These are phyloP conservation scores for Apaloderma vittatum DNA, from an alignment of 2,113 vertebrate species.

Conservation along the genomic window DNA sequence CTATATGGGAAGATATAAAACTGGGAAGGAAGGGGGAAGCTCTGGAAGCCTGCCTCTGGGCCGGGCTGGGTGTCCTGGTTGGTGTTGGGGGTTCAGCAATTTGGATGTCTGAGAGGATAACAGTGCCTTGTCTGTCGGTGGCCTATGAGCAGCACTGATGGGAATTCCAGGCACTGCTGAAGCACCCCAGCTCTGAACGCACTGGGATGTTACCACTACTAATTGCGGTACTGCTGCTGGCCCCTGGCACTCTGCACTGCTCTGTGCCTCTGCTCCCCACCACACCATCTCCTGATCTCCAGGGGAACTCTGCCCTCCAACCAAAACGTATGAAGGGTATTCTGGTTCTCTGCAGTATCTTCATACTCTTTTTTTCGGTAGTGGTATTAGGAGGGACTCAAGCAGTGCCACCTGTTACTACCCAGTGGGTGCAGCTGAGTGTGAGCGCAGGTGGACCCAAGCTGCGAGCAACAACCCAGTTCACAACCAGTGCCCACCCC, in stretches of 20 bases:
- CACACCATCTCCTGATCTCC: not conserved
- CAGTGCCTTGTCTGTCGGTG: not conserved
- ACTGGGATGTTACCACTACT: not conserved
- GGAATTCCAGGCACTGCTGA: not conserved
- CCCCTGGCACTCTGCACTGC: not conserved
- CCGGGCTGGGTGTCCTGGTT: accelerated
- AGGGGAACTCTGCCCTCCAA: not conserved
- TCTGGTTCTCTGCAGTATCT: not conserved
- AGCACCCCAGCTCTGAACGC: not conserved
- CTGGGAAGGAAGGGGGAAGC: not conserved
- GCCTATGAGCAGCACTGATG: not conserved
- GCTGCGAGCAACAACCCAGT: not conserved
- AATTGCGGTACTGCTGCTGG: not conserved
- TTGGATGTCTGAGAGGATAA: not conserved
- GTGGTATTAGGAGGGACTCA: not conserved
- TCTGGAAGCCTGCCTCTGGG: not conserved
- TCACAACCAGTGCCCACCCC: accelerated
- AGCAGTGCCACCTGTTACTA: not conserved
- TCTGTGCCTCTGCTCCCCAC: not conserved
- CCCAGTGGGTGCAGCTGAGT: not conserved
- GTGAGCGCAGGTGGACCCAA: not conserved
- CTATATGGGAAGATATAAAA: constrained; percentile 25
- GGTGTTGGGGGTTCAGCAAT: not conserved
- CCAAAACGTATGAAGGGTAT: not conserved
- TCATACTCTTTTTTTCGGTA: not conserved